Evolutionary conservation across 2,113 vertebrate genomes (phyloP), one percentile per base, ranked within the genome.

Genomic region (Myodes glareolus): DNA sequence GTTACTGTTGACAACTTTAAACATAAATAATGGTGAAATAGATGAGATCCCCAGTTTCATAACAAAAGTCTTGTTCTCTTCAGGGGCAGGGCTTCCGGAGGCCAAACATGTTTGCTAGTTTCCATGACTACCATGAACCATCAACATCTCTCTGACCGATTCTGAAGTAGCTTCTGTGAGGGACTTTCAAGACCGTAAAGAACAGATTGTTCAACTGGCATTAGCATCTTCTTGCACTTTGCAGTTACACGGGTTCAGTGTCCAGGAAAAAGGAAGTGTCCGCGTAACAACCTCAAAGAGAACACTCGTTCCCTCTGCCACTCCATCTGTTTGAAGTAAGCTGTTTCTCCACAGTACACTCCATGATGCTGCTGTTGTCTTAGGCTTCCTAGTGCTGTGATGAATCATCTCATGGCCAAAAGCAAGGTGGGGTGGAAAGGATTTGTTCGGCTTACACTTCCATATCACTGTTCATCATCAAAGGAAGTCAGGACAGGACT

Each of bases 41-140:
- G 75, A 67, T 31, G 39, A 91, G 90, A 52, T 78, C 90, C 86
- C 80, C 42, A 68, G 91, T 96, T 94, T 95, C 94, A 65, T 73
- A 95, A 96, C 81, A 58, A 94, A 97, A 92, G 77, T 61, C 81
- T 85, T 85, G 36, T 76, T 81, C 61, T 91, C 36, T 76, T 95
- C 45, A 67, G 50, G 94, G 90, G 84, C 55, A 92, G 78, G 75
- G 75, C 93, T 87, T 92, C 77, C 80, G 3, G 89, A 96, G 91
- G 82, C 72, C 92, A 94, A 82, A 95, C 67, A 65, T 95, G 89
- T 96, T 97, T 97, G 91, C 84, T 87, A 86, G 96, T 96, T 95
- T 78, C 96, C 82, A 42, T 91, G 58, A 94, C 77, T 96, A 97
- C 94, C 25, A 3, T 0, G 29, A 90, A 36, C 75, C 13, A 27